Base-by-base conservation (phyloP, 2,888 invertebrate genomes). In the Agrochola macilenta region DNA sequence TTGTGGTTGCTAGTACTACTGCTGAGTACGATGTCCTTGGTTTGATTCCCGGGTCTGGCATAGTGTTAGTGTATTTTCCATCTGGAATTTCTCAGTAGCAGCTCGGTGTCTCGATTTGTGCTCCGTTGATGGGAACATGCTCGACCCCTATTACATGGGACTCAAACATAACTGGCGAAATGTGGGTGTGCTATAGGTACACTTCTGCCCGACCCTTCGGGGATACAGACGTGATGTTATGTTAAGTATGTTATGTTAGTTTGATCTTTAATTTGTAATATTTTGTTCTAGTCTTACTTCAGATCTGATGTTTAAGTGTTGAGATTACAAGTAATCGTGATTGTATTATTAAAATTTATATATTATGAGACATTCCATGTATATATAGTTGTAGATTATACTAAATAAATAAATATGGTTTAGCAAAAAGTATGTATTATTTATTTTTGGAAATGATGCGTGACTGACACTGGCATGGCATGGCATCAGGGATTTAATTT, bases 281-380 rank as follows among this genome's bases (percentile, higher is more conserved):
- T 39, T 20, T 43, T 71, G 26, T 82, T 82, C 85, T 82, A 84
- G 83, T 84, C 82, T 64, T n/a, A 70, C 14, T 39, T 63, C n/a
- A 43, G 85, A 84, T 84, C 83, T 84, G 82, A 76, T 43, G 60
- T 70, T 72, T 39, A 46, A 26, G 26, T 61, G 58, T 72, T 81
- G 85, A 81, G 69, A 85, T 83, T 84, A 71, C 58, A 76, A 35
- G 68, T 43, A 8, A 74, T 46, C 14, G 54, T 74, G 60, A 60
- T 74, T 69, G 46, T n/a, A 54, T 69, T 73, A 58, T 61, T 61
- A 58, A 46, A 61, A n/a, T 20, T 68, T 74, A 20, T 57, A 69
- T 63, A 58, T 66, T 60, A 58, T 46, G 49, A 54, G 26, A 60
- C 82, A 85, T 85, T 85, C 82, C 82, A 61, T 61, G 58, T 74